Percentiles rank a stretch among this genome's conserved stretches.
These are phyloP conservation scores for Anabas testudineus DNA, from an alignment of 2,797 vertebrate species.

Conservation along the genomic window DNA sequence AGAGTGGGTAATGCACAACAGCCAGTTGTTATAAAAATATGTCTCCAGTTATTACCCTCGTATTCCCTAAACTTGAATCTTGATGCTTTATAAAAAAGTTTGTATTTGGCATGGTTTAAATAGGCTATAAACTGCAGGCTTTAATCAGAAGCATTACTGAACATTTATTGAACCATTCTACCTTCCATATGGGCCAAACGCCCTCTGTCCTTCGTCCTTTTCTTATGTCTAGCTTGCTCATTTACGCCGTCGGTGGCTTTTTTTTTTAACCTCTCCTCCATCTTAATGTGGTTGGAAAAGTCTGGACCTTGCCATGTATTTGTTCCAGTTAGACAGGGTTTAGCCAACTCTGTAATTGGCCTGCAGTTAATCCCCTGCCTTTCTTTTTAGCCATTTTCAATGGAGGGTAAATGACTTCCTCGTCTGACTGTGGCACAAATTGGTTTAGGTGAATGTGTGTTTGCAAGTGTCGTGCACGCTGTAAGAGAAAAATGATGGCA, in stretches of 20 bases:
- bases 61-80: too few species aligned
- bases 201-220: slow-evolving; percentile 1
- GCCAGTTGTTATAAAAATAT: too few species aligned
- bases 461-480: slow-evolving; percentile 6
- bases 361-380: slow-evolving; percentile 74
- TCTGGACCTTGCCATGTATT: slow-evolving; percentile 54
- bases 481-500: slow-evolving; percentile 20
- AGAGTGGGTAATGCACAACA: too few species aligned
- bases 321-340: slow-evolving; percentile 75
- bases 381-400: slow-evolving; percentile 75
- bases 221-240: slow-evolving; percentile 23
- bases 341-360: slow-evolving; percentile 81
- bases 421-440: slow-evolving; percentile 67
- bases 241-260: slow-evolving; percentile 13
- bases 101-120: too few species aligned
- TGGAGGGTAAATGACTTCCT: slow-evolving; percentile 68
- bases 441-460: slow-evolving; percentile 55
- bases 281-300: slow-evolving; percentile 61
- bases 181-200: neutral
- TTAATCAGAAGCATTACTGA: neutral
- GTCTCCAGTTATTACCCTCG: too few species aligned
- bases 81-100: too few species aligned
- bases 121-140: too few species aligned
- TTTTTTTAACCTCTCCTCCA: slow-evolving; percentile 44
- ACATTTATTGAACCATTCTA: neutral